Percentiles rank a stretch among this genome's conserved stretches.
Conservation (phyloP, 2,888 invertebrate species). For the Palloptera scutellata region DNA sequence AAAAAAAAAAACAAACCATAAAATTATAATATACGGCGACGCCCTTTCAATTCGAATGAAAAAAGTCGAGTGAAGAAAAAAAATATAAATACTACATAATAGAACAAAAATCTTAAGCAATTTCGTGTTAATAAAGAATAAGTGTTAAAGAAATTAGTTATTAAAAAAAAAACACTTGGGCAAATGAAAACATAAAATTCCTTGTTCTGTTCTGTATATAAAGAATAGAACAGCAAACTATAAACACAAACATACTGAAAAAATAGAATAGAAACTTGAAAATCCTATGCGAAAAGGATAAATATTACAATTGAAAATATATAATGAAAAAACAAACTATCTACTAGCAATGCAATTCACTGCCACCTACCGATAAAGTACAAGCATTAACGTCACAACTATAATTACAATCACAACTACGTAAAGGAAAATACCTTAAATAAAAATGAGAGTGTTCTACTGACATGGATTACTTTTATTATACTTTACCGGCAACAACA, state of each 20-base stretch:
- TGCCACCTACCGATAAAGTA: neutral
- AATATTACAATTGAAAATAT: slow-evolving; percentile 7
- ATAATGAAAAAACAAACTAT: slow-evolving; percentile 5
- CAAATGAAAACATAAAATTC: neutral
- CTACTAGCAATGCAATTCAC: neutral
- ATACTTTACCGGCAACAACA: slow-evolving; percentile 40
- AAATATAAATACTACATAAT: slow-evolving; percentile 5
- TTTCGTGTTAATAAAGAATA: neutral
- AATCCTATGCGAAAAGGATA: slow-evolving; percentile 8
- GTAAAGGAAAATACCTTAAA: slow-evolving; percentile 26
- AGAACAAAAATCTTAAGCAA: no score
- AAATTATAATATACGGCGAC: neutral
- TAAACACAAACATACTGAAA: slow-evolving; percentile 23
- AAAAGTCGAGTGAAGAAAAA: neutral
- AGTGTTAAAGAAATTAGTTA: neutral
- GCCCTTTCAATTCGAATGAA: no score
- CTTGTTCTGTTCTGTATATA: neutral
- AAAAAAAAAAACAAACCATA: neutral
- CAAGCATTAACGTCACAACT: neutral
- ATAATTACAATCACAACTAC: neutral
- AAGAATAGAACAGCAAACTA: slow-evolving; percentile 9
- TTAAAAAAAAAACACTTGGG: neutral
- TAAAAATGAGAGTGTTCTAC: slow-evolving; percentile 61
- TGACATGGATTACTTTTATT: slow-evolving; percentile 55
- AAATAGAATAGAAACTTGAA: slow-evolving; percentile 6